Evolutionary conservation across 2,888 invertebrate species (phyloP).

Genomic region (Idaea biselata): DNA sequence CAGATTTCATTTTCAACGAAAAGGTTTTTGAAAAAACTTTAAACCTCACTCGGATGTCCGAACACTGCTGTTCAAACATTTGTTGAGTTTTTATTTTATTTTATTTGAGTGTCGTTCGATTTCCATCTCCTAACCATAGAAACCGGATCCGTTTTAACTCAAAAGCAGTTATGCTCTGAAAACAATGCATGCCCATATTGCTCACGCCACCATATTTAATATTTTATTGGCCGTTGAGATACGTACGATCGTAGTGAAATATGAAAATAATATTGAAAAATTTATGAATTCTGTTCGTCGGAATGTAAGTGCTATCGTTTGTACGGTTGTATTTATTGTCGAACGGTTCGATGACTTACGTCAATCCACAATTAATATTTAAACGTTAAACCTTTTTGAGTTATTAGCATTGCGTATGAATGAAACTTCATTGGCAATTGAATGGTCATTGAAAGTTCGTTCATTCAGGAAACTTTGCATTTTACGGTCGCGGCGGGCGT

Average conservation of each 20-base stretch:
- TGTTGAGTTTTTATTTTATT: not conserved
- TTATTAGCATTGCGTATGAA: not conserved
- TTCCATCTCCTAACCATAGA: conserved; percentile 9
- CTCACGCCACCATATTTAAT: conserved; percentile 40
- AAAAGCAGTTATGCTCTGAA: conserved; percentile 3
- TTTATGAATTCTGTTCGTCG: conserved; percentile 30
- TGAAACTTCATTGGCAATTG: conserved; percentile 1
- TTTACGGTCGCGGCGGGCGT: not conserved
- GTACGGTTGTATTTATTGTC: conserved; percentile 30
- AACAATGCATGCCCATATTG: conserved; percentile 30
- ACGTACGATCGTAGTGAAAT: conserved; percentile 44
- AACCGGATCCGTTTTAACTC: conserved; percentile 23
- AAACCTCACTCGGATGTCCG: not conserved
- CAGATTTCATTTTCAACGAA: not conserved
- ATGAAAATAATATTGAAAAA: conserved; percentile 44
- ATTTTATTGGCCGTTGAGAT: conserved; percentile 46
- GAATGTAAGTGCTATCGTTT: conserved; percentile 33
- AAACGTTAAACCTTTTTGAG: not conserved
- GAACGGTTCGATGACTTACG: conserved; percentile 21
- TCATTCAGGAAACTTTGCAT: not conserved
- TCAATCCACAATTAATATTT: conserved; percentile 21
- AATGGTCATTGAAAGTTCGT: not conserved
- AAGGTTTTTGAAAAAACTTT: not conserved
- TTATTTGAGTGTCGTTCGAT: not conserved
- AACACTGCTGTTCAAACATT: not conserved